These are phyloP conservation scores for Lanius ludovicianus DNA, from an alignment of 2,113 vertebrate species.

Conservation along the genomic window DNA sequence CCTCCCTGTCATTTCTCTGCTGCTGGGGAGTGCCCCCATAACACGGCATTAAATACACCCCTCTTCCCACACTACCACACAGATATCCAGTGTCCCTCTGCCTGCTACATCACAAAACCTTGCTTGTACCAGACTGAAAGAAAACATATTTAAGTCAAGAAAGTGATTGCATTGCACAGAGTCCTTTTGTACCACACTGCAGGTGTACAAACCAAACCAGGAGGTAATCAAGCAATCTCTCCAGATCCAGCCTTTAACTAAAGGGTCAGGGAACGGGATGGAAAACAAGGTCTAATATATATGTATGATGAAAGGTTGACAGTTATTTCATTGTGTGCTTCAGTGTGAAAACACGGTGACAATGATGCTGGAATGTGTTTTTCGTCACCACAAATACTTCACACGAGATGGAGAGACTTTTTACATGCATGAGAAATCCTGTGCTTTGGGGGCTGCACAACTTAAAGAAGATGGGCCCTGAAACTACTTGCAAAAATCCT, in stretches of 20 bases:
- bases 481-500: slow-evolving; percentile 26
- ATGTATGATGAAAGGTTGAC: not conserved
- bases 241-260: not conserved
- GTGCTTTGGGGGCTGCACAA: not conserved
- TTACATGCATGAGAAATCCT: not conserved
- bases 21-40: not conserved
- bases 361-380: not conserved
- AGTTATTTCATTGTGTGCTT: not conserved
- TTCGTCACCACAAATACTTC: not conserved
- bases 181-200: not conserved
- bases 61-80: not conserved
- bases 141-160: not conserved
- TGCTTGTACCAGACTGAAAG: not conserved
- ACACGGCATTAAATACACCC: rapidly evolving
- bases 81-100: not conserved
- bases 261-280: not conserved
- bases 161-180: not conserved
- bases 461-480: not conserved
- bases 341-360: not conserved
- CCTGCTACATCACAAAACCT: not conserved
- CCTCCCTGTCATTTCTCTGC: not conserved
- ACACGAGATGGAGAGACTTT: not conserved
- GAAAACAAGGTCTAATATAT: not conserved
- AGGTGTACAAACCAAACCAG: not conserved
- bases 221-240: not conserved